Base-by-base conservation (phyloP, 1,140 invertebrate genomes). In the Euschistus heros region DNA sequence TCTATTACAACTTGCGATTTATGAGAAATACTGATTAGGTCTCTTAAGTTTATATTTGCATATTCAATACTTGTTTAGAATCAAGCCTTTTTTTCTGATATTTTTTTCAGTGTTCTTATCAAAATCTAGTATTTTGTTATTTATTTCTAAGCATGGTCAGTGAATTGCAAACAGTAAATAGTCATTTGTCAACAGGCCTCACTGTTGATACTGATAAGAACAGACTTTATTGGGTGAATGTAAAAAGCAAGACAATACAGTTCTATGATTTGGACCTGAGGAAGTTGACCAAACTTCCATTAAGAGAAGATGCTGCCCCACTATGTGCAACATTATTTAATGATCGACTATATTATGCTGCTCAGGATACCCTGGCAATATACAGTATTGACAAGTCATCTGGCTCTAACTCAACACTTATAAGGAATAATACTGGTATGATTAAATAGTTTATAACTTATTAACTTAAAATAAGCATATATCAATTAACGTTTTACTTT, bases 171-270 rank as follows among this genome's bases (percentile, higher is more conserved):
- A 37, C 33, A 37, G 33, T 37, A 37, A 37, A 37, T 37, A 37
- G 33, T 37, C 33, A 37, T 37, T 54, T 64, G 13, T 26, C 55
- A 33, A 46, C 60, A 81, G 84, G 83, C 74, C 75, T 86, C 71
- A 76, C 75, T 2, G 77, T 86, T 69, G 87, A 91, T 74, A 74
- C 80, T 63, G 77, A 80, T 62, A 74, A 75, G 0, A 72, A 80
- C 33, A 77, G 82, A 13, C 72, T 92, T 37, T 92, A 90, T 75
- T 92, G 86, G 82, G 80, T 86, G 0, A 84, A 82, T 70, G 71
- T 75, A 6, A 79, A 76, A 20, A 78, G 79, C 8, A 75, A 76
- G n/a, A 73, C 74, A n/a, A 83, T 92, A 63, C 83, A 85, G 67
- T 88, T 81, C 71, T 81, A 82, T 67, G 80, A 85, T 68, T 76